These are phyloP conservation scores for Steatocranus sp. DNA, from an alignment of 2,797 vertebrate species.

Conservation along the genomic window DNA sequence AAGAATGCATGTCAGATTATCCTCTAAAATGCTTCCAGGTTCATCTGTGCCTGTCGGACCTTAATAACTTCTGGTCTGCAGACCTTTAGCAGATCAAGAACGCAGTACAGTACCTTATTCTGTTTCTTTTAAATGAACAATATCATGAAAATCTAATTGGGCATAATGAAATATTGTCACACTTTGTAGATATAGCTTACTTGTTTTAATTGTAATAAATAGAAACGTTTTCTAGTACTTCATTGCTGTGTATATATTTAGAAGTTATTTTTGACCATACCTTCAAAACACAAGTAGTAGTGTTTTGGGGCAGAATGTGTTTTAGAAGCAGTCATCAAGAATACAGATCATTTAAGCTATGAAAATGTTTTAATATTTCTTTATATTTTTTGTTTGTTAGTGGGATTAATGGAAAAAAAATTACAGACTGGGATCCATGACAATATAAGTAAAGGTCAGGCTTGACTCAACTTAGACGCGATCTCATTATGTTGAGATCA, in stretches of 20 bases:
- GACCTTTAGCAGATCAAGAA: background rate
- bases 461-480: background rate
- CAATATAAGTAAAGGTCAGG: background rate
- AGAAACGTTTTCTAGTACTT: background rate
- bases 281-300: background rate
- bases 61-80: background rate
- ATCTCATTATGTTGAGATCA: fast-evolving
- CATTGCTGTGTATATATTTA: background rate
- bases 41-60: background rate
- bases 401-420: background rate
- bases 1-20: background rate
- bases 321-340: background rate
- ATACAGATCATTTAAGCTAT: background rate
- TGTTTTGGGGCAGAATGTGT: background rate
- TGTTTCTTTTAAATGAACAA: background rate
- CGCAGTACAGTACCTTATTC: background rate
- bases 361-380: background rate
- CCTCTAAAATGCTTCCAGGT: background rate
- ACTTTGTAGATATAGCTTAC: background rate
- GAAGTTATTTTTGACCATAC: background rate
- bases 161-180: background rate
- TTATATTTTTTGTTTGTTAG: background rate
- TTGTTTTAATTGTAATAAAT: background rate
- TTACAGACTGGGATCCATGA: background rate
- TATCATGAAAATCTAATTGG: background rate